Percentiles rank a stretch among this genome's conserved stretches.
Evolutionary conservation across 1,140 invertebrate species (phyloP).

Genomic region (Drosophila fuyamai): DNA sequence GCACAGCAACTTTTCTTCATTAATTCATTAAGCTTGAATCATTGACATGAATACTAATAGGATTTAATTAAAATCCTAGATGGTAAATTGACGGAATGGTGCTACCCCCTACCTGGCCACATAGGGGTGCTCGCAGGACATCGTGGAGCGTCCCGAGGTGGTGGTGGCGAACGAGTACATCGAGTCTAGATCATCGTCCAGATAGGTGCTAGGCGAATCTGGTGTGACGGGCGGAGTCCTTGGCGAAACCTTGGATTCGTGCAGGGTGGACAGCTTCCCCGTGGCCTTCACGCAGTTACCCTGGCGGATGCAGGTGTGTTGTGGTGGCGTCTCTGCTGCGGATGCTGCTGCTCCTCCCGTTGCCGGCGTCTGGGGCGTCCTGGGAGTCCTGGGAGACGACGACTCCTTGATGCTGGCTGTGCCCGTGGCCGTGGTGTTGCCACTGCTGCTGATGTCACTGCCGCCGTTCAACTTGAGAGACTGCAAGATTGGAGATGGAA

Average conservation of each 20-base stretch:
- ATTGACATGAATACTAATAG: neutral
- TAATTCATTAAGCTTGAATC: no score
- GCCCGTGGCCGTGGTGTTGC: constrained; percentile 11
- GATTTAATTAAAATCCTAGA: neutral
- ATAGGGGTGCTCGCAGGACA: constrained; percentile 90
- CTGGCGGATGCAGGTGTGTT: constrained; percentile 48
- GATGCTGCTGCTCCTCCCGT: neutral
- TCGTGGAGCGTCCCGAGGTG: constrained; percentile 86
- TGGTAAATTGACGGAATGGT: neutral
- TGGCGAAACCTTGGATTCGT: constrained; percentile 77
- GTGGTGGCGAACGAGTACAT: constrained; percentile 91
- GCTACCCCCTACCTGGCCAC: constrained; percentile 86
- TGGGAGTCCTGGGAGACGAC: constrained; percentile 41
- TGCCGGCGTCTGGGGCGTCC: constrained; percentile 21
- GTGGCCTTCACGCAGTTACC: constrained; percentile 42
- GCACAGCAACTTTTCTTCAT: no score
- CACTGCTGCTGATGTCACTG: constrained; percentile 40
- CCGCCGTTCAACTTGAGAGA: constrained; percentile 80
- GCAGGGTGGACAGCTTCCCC: constrained; percentile 61
- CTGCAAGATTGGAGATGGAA: constrained; percentile 58
- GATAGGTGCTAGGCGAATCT: constrained; percentile 85
- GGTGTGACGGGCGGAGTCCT: constrained; percentile 87
- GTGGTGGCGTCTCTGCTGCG: neutral
- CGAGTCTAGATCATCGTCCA: constrained; percentile 90
- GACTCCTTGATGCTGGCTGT: constrained; percentile 32